Percentiles rank a stretch among this genome's conserved stretches.
phyloP scores from a whole-genome alignment of 2,888 invertebrate genomes.

The Hypena proboscidalis region DNA sequence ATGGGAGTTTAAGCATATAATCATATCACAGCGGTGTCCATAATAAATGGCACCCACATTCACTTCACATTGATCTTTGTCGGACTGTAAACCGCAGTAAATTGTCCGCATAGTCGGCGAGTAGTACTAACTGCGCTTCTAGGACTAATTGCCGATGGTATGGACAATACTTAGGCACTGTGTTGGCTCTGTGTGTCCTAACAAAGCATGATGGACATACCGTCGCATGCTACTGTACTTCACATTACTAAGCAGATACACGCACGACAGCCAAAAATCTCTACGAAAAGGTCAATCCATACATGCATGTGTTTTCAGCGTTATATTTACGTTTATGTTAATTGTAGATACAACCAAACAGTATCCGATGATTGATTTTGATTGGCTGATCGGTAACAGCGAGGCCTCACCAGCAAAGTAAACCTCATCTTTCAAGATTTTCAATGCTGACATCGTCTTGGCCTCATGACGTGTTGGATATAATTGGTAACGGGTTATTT shows the following conservation, averaged over 20 bases:
- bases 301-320: slow-evolving; percentile 46
- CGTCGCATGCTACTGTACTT: slow-evolving; percentile 30
- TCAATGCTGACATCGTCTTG: slow-evolving; percentile 57
- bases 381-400: slow-evolving; percentile 83
- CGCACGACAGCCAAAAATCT: slow-evolving; percentile 33
- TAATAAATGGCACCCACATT: no score
- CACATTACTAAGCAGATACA: slow-evolving; percentile 30
- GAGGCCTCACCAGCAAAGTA: slow-evolving; percentile 74
- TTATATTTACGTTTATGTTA: slow-evolving; percentile 77
- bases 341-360: slow-evolving; percentile 85
- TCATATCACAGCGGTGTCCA: no score
- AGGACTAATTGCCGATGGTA: slow-evolving; percentile 9
- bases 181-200: background rate
- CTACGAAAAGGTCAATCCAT: slow-evolving; percentile 31
- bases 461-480: slow-evolving; percentile 56
- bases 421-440: slow-evolving; percentile 66
- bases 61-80: no score
- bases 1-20: no score
- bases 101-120: slow-evolving; percentile 4
- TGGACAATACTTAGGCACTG: background rate
- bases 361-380: slow-evolving; percentile 85
- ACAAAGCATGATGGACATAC: slow-evolving; percentile 13
- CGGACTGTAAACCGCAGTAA: background rate
- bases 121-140: slow-evolving; percentile 25
- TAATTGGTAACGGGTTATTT: slow-evolving; percentile 62